Base-by-base conservation (phyloP, 2,888 invertebrate genomes). In the Dichetophora obliterata region DNA sequence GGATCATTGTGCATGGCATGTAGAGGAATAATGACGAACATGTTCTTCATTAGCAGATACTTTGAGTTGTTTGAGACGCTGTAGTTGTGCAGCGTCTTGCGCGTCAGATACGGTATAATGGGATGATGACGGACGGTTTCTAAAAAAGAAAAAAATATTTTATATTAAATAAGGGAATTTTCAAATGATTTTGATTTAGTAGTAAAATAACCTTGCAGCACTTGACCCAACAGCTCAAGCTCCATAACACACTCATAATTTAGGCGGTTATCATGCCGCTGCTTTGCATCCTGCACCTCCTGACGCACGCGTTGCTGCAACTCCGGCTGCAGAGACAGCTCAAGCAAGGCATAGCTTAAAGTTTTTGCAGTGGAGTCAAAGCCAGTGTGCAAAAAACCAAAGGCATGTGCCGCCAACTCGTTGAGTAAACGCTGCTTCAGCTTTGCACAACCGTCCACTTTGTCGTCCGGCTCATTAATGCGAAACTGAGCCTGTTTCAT, bases 301-400 rank as follows among this genome's bases (percentile, higher is more conserved):
- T 84, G 76, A 1, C 89, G 78, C 1, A 86, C 80, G 31, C 82
- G 80, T 2, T 63, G 81, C 83, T 81, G 88, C 77, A 87, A 76
- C 0, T 85, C 81, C 0, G 78, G 76, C 78, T 89, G 86, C 11
- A 84, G 50, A 0, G 88, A 87, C 68, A 89, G 69, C 75, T 89
- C 89, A 22, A 87, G 88, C 0, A 89, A 79, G 0, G 83, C 82
- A 78, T 91, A 92, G 78, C 91, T 91, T 5, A 93, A 89, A 0
- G 92, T 91, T 0, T 92, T 91, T 0, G 93, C 92, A 0, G 93
- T 92, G 0, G 93, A 93, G 83, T 93, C 93, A 80, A 92, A 93
- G 0, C 93, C 94, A 5, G 93, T 87, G 54, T 87, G 80, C 22
- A 88, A 81, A 75, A 89, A 89, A 2, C 87, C 83, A 59, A 88